phyloP scores from a whole-genome alignment of 2,113 vertebrate species.

The Monarcha castaneiventris region DNA sequence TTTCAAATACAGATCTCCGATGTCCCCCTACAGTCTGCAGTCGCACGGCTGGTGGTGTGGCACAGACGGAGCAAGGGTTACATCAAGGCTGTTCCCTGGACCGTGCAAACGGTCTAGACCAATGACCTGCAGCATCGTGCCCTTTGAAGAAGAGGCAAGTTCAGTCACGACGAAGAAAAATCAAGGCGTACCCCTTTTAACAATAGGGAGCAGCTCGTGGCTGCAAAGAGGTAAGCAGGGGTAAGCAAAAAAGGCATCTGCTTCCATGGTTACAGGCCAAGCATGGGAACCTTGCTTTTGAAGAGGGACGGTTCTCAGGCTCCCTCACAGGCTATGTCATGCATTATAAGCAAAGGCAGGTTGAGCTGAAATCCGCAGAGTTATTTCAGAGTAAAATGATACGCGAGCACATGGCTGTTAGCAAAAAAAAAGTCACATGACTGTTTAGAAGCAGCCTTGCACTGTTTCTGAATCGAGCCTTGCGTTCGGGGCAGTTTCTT shows the following conservation, averaged over 20 bases:
- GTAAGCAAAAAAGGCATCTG: slow-evolving; percentile 91
- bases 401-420: slow-evolving; percentile 84
- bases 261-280: slow-evolving; percentile 99
- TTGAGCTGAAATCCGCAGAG: slow-evolving; percentile 83
- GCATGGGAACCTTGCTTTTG: slow-evolving; percentile 95
- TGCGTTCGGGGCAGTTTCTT: not conserved
- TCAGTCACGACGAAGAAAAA: slow-evolving; percentile 91
- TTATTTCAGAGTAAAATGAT: slow-evolving; percentile 91
- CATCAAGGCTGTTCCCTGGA: slow-evolving; percentile 97
- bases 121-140: slow-evolving; percentile 92
- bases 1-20: slow-evolving; percentile 96
- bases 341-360: slow-evolving; percentile 88
- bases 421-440: slow-evolving; percentile 87
- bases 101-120: slow-evolving; percentile 97
- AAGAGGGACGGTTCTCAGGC: slow-evolving; percentile 93
- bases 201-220: slow-evolving; percentile 90
- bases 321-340: slow-evolving; percentile 90
- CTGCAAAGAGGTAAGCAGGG: slow-evolving; percentile 98
- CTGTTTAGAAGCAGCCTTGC: slow-evolving; percentile 76
- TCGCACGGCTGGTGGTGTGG: slow-evolving; percentile 86
- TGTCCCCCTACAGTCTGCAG: slow-evolving; percentile 91
- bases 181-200: slow-evolving; percentile 88
- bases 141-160: slow-evolving; percentile 97
- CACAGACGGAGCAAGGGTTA: slow-evolving; percentile 93
- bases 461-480: slow-evolving; percentile 71